Evolutionary conservation across 2,113 vertebrate genomes (phyloP).

Genomic region (Seriola quinqueradiata): DNA sequence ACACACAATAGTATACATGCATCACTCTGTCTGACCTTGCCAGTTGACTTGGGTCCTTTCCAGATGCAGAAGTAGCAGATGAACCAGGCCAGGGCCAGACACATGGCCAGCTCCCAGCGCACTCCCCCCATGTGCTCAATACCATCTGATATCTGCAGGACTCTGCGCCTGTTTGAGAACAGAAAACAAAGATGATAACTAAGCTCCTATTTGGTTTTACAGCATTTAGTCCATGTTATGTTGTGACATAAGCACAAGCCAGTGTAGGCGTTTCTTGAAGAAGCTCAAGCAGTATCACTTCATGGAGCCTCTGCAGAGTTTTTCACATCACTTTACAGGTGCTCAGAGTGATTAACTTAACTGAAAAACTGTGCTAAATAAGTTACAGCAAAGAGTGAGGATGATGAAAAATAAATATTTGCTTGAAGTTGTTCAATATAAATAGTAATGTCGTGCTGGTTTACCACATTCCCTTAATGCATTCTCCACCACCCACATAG

Average conservation of each 20-base stretch:
- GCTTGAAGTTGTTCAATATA: slow-evolving; percentile 3
- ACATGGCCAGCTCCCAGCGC: slow-evolving; percentile 96
- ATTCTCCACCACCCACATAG: background rate
- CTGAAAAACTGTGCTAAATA: slow-evolving; percentile 24
- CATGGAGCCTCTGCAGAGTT: background rate
- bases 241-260: background rate
- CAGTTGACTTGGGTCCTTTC: slow-evolving; percentile 99
- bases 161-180: slow-evolving; percentile 87
- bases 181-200: slow-evolving; percentile 33
- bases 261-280: background rate
- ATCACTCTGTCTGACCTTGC: slow-evolving; percentile 89
- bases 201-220: background rate
- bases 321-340: background rate
- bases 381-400: slow-evolving; percentile 21
- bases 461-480: background rate
- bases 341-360: background rate
- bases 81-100: slow-evolving; percentile 96
- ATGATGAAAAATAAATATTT: slow-evolving; percentile 50
- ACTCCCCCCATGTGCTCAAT: slow-evolving; percentile 95
- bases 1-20: slow-evolving; percentile 1
- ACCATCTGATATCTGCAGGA: slow-evolving; percentile 94
- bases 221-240: background rate
- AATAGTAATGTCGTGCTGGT: slow-evolving; percentile 27
- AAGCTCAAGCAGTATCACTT: background rate
- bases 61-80: slow-evolving; percentile 99